Base-by-base conservation (phyloP, 1,140 invertebrate species). In the Brachionus rotundiformis region DNA sequence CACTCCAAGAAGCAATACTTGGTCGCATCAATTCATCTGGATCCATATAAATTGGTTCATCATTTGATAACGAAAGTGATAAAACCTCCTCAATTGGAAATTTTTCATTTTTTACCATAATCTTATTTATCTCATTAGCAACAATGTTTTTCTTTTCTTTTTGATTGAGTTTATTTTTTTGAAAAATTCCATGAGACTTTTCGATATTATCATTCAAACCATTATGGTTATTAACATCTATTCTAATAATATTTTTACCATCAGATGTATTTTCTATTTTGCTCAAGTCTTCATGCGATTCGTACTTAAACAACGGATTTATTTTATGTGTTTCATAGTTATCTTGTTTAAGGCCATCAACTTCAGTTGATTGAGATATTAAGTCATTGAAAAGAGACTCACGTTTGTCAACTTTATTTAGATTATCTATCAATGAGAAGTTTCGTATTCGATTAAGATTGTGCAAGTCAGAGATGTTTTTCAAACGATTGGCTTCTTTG, bases 21-120 rank as follows among this genome's bases (percentile, higher is more conserved):
- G 63, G 68, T 41, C 33, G 23, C 8, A 73, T 23, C 5, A 73
- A 8, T 23, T 73, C 68, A 25, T 41, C 27, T 23, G 68, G 68
- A 73, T 73, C 68, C 68, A 73, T 73, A 19, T 73, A 73, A 73
- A 73, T 73, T 41, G 68, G 68, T n/a, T 73, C 68, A 73, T 73
- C 68, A 41, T 73, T 73, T 23, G 68, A 25, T 8, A 41, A 41
- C 5, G 68, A 33, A 19, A 73, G 8, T 11, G 68, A 73, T 8
- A 73, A 19, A 41, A 23, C 19, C 23, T 73, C 68, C 25, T 73
- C 33, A 19, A 23, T 6, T 23, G 16, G n/a, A 41, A 73, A 73
- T 23, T 47, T 73, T 19, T 73, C 68, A 27, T 41, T 73, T 23
- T 41, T 73, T 23, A 73, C 16, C 1, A 33, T 31, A 23, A 41